Evolutionary conservation across 2,888 invertebrate genomes (phyloP).

Genomic region (Elysia crispata): DNA sequence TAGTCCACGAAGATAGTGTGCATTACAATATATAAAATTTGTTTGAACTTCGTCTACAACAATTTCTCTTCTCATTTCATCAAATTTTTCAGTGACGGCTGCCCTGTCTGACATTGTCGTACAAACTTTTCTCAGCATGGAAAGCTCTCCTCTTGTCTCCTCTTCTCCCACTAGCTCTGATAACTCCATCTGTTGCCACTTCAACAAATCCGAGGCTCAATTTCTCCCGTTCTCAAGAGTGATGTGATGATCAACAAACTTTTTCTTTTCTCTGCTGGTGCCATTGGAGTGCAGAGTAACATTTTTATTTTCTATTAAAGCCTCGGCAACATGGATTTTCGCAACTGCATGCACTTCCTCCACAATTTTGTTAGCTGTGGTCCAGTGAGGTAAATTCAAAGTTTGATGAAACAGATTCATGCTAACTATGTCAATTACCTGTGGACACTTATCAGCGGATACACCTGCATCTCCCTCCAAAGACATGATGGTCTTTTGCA

Average conservation of each 20-base stretch:
- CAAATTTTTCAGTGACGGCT: not conserved
- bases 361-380: not conserved
- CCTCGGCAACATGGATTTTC: not conserved
- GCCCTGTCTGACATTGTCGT: conserved; percentile 15
- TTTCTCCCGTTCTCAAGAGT: not conserved
- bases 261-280: not conserved
- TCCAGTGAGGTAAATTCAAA: not conserved
- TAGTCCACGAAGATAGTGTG: conserved; percentile 4
- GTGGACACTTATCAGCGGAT: not conserved
- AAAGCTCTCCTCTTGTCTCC: not conserved
- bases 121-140: not conserved
- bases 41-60: not conserved
- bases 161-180: not conserved
- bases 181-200: not conserved
- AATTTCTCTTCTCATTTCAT: not conserved
- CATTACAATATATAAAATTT: conserved; percentile 5
- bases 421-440: not conserved
- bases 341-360: not conserved
- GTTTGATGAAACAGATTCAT: not conserved
- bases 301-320: not conserved
- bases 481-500: not conserved
- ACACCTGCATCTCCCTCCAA: not conserved
- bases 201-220: not conserved
- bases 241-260: not conserved
- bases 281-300: not conserved